Base-by-base conservation (phyloP, 2,888 invertebrate species). In the Gastracanthus pulcherrimus region DNA sequence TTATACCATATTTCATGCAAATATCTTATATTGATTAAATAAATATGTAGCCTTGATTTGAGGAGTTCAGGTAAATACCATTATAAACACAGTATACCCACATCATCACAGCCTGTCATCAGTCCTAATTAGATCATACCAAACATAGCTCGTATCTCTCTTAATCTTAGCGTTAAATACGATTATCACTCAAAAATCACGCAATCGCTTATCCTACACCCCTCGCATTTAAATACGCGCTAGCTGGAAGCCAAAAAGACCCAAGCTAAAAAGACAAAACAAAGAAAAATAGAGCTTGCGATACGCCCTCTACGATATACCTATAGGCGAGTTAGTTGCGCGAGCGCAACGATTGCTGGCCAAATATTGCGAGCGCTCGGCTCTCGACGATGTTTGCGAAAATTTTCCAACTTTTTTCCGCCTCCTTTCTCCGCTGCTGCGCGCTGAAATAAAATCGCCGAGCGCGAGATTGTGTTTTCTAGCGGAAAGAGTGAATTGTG, bases 361-460 rank as follows among this genome's bases (percentile, higher is more conserved):
- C 67, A 76, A 67, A 76, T 76, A 76, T 76, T 38, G 64, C 74
- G 26, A 58, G 38, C 11, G 19, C 36, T n/a, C n/a, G n/a, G n/a
- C n/a, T 11, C 51, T 55, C 51, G 48, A 34, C 58, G 34, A 41
- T 71, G 71, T 71, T 71, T 71, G 71, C 58, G 29, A 58, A 19
- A 70, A 36, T 51, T 51, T 70, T 70, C 51, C 31, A 62, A 36
- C n/a, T 34, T 71, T 71, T 58, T 29, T 66, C 36, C 23, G 19
- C 26, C 19, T 55, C 34, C 36, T 38, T 36, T 58, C 38, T 71
- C 58, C 23, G 31, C 31, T n/a, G n/a, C n/a, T n/a, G n/a, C 55
- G 7, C 16, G 11, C 1, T 19, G 13, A 36, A 38, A 3, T 19
- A 51, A 51, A 51, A 70, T 70, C 45, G 34, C 13, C 36, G 23